phyloP scores from a whole-genome alignment of 2,113 vertebrate genomes.

The Siphamia tubifer region DNA sequence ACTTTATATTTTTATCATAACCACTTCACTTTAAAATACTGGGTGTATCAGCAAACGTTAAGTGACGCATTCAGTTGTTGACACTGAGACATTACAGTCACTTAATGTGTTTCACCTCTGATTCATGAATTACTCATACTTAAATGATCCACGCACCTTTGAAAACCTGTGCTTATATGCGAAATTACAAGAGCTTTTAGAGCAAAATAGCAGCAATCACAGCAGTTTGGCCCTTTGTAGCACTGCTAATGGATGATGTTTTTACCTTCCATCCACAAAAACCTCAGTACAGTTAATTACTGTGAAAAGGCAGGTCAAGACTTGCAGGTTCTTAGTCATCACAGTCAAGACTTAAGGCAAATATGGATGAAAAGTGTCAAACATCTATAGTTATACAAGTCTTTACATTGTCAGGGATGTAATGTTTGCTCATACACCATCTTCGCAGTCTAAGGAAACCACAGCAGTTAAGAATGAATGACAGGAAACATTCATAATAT shows the following conservation, averaged over 20 bases:
- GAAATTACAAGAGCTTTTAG: constrained; percentile 1
- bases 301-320: constrained; percentile 7
- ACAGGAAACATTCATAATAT: no score
- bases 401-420: no score
- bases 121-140: constrained; percentile 31
- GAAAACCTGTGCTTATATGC: neutral
- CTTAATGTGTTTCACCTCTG: no score
- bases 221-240: constrained; percentile 46
- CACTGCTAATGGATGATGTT: constrained; percentile 35
- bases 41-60: no score
- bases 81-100: no score
- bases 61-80: no score
- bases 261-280: constrained; percentile 15
- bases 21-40: no score
- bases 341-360: neutral
- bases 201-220: constrained; percentile 19
- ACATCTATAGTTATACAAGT: neutral
- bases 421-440: no score
- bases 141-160: constrained; percentile 9
- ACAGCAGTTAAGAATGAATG: no score
- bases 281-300: constrained; percentile 39
- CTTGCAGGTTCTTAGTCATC: constrained; percentile 24
- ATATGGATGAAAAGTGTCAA: neutral
- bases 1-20: neutral
- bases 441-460: no score